phyloP scores from a whole-genome alignment of 2,888 invertebrate species.

The Sinopyrophorus schimmeli region DNA sequence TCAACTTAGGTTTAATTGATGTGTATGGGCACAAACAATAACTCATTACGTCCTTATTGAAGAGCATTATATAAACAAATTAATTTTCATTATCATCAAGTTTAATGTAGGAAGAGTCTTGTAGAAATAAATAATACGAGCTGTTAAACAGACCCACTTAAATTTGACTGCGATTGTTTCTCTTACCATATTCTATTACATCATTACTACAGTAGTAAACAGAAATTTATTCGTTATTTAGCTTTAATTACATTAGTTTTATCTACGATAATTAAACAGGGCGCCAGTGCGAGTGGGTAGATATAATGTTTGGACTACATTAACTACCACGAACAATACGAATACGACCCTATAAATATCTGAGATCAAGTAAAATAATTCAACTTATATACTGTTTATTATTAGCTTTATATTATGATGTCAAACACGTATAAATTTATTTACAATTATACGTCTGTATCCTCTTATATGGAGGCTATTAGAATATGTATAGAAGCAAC shows the following conservation, averaged over 20 bases:
- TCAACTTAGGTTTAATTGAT: slow-evolving; percentile 14
- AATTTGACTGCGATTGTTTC: slow-evolving; percentile 20
- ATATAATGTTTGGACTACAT: slow-evolving; percentile 18
- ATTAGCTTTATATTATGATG: slow-evolving; percentile 23
- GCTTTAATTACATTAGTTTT: slow-evolving; percentile 28
- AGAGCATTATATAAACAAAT: slow-evolving; percentile 15
- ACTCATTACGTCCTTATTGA: slow-evolving; percentile 12
- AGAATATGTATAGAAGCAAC: slow-evolving; percentile 20
- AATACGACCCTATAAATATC: slow-evolving; percentile 22
- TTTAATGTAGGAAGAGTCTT: slow-evolving; percentile 9
- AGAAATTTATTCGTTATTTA: slow-evolving; percentile 26
- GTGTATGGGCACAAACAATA: slow-evolving; percentile 14
- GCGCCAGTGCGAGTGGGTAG: slow-evolving; percentile 22
- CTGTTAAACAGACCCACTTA: slow-evolving; percentile 17
- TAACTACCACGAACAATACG: slow-evolving; percentile 23
- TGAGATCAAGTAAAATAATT: slow-evolving; percentile 21
- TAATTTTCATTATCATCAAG: slow-evolving; percentile 11
- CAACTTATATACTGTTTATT: slow-evolving; percentile 12
- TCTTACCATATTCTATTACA: slow-evolving; percentile 22
- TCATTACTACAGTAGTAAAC: slow-evolving; percentile 21
- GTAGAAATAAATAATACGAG: slow-evolving; percentile 16
- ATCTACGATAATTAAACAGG: slow-evolving; percentile 26
- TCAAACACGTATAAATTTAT: slow-evolving; percentile 27
- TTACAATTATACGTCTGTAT: slow-evolving; percentile 27
- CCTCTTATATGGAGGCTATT: slow-evolving; percentile 18